A percentile compares a stretch with the other conserved stretches of the same genome.
Evolutionary conservation across 2,797 vertebrate genomes (phyloP).

Genomic region (Takifugu ocellatus): DNA sequence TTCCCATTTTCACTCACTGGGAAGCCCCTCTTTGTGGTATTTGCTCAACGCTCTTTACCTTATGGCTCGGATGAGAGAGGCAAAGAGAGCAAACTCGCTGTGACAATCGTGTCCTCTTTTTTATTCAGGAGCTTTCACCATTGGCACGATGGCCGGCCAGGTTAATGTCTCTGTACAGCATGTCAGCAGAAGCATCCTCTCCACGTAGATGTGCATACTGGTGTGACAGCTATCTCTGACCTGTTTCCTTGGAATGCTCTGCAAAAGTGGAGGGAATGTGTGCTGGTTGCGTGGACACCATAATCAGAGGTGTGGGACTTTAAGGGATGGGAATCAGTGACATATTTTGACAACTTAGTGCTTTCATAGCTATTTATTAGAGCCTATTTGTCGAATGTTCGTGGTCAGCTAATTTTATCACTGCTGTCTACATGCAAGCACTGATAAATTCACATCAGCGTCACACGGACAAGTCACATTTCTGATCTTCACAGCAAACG

Average conservation of each 20-base stretch:
- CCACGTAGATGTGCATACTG: constrained; percentile 44
- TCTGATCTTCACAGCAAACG: constrained; percentile 38
- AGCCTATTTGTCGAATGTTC: constrained; percentile 2
- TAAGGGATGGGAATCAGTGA: constrained; percentile 23
- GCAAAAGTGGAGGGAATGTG: constrained; percentile 29
- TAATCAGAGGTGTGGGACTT: constrained; percentile 30
- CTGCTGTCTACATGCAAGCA: constrained; percentile 19
- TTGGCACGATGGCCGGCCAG: constrained; percentile 64
- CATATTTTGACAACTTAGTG: constrained; percentile 1
- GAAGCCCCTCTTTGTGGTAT: constrained; percentile 35
- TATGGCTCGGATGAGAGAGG: constrained; percentile 54
- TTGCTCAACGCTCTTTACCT: constrained; percentile 42
- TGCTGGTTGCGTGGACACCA: constrained; percentile 15
- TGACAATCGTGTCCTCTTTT: constrained; percentile 76
- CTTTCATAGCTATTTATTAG: constrained; percentile 14
- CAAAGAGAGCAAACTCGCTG: constrained; percentile 70
- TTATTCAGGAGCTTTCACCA: constrained; percentile 65
- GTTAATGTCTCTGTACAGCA: constrained; percentile 76
- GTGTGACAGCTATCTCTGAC: constrained; percentile 52
- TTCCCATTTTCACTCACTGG: constrained; percentile 20
- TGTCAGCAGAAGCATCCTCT: constrained; percentile 68
- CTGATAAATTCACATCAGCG: constrained; percentile 46
- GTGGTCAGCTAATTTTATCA: constrained; percentile 29
- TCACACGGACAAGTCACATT: constrained; percentile 37
- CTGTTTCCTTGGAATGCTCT: constrained; percentile 41